phyloP scores from a whole-genome alignment of 2,797 vertebrate genomes.

The Muraenolepis orangiensis region DNA sequence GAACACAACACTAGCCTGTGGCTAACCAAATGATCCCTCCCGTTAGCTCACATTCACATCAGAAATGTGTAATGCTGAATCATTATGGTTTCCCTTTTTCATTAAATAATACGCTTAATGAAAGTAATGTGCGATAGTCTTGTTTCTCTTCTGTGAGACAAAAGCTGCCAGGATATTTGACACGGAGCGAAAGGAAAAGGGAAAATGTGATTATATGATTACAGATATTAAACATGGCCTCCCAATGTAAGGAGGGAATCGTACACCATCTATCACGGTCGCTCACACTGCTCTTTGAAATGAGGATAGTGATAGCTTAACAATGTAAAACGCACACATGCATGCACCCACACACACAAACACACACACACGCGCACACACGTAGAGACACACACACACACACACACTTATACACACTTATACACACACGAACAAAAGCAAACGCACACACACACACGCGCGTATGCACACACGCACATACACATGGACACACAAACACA shows the following conservation, averaged over 20 bases:
- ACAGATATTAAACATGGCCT: conserved; percentile 30
- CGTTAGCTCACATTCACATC: conserved; percentile 59
- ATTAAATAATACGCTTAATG: conserved; percentile 45
- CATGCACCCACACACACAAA: not conserved
- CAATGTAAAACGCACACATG: conserved; percentile 41
- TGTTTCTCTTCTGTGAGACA: conserved; percentile 10
- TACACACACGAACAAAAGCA: not conserved
- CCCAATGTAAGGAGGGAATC: conserved; percentile 23
- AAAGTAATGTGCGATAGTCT: conserved; percentile 20
- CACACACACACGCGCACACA: conserved; percentile 19
- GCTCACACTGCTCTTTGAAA: conserved; percentile 49
- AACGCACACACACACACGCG: conserved; percentile 26
- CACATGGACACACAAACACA: not conserved
- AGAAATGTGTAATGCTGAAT: conserved; percentile 56
- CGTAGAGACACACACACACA: conserved; percentile 23
- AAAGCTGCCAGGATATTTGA: conserved; percentile 25
- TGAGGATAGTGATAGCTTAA: conserved; percentile 61
- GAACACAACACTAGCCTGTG: conserved; percentile 57
- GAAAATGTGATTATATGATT: conserved; percentile 37
- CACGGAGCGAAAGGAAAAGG: conserved; percentile 27
- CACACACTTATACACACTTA: not conserved
- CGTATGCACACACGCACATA: conserved; percentile 5
- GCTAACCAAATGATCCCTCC: conserved; percentile 59
- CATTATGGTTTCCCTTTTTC: conserved; percentile 44
- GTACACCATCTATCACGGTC: conserved; percentile 44